Conservation (phyloP, 2,888 invertebrate species). For the Tiliacea citrago region DNA sequence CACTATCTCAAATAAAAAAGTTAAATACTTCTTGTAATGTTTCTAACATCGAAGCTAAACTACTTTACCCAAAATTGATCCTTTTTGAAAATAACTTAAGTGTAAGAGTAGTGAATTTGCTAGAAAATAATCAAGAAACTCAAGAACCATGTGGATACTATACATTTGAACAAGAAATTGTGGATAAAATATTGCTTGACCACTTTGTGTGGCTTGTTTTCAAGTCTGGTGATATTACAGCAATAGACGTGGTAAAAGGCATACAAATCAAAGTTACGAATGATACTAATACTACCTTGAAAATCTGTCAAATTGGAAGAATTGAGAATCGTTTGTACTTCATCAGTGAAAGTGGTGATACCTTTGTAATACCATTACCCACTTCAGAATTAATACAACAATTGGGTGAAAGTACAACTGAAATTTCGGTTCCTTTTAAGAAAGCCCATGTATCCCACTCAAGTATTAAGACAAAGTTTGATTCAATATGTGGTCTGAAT, state of each 20-base stretch:
- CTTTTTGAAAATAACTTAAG: constrained; percentile 72
- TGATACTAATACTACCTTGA: constrained; percentile 71
- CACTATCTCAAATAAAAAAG: constrained; percentile 55
- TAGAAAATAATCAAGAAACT: constrained; percentile 64
- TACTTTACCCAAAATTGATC: constrained; percentile 80
- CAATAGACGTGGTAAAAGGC: constrained; percentile 74
- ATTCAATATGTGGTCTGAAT: constrained; percentile 71
- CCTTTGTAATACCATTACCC: constrained; percentile 69
- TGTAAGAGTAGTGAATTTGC: constrained; percentile 72
- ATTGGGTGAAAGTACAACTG: constrained; percentile 67
- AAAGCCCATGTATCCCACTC: constrained; percentile 63
- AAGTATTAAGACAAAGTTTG: constrained; percentile 42
- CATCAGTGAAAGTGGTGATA: constrained; percentile 82
- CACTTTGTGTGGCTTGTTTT: constrained; percentile 80
- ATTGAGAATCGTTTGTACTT: constrained; percentile 72
- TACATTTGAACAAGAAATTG: constrained; percentile 74
- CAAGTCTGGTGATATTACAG: constrained; percentile 76
- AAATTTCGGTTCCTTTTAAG: constrained; percentile 72
- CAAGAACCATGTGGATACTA: constrained; percentile 53
- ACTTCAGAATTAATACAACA: constrained; percentile 71
- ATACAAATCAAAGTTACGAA: constrained; percentile 72
- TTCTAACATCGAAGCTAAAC: constrained; percentile 69
- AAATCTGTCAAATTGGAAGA: constrained; percentile 73
- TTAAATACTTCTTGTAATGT: constrained; percentile 53
- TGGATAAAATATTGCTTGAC: constrained; percentile 73